A percentile compares a stretch with the other conserved stretches of the same genome.
Conservation (phyloP, 2,797 vertebrate species). For the Macrochelys suwanniensis region DNA sequence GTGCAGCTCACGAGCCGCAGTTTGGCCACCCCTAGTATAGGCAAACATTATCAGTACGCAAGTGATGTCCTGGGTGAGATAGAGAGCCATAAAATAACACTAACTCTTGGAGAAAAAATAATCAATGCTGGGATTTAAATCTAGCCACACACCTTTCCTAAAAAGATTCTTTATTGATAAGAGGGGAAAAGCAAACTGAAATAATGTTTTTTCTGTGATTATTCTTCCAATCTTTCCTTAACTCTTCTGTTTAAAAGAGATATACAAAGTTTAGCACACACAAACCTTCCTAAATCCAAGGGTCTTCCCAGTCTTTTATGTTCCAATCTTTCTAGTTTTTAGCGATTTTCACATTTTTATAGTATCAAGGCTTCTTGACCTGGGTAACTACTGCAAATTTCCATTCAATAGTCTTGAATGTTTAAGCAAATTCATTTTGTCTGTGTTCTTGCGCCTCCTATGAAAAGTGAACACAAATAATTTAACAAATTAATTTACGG, state of each 20-base stretch:
- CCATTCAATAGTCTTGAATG: neutral
- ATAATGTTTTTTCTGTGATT: neutral
- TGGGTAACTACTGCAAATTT: neutral
- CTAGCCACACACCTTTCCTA: slow-evolving; percentile 47
- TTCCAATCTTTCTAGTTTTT: neutral
- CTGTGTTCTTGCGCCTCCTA: neutral
- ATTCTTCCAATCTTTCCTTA: too few species aligned
- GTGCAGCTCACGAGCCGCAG: too few species aligned
- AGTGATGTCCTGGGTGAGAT: neutral
- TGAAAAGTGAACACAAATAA: neutral
- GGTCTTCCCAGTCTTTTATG: neutral
- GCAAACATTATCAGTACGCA: too few species aligned
- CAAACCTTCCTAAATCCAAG: neutral
- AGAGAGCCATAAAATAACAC: neutral
- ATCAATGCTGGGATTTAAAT: slow-evolving; percentile 52
- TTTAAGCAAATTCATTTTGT: neutral
- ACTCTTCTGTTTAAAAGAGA: neutral
- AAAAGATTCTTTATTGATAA: slow-evolving; percentile 49
- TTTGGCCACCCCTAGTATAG: too few species aligned
- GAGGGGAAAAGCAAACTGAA: slow-evolving; percentile 36
- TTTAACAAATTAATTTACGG: neutral
- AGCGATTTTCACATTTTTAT: neutral
- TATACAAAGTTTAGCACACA: neutral
- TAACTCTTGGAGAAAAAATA: slow-evolving; percentile 31
- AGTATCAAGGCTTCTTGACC: neutral